Conservation (phyloP, 2,888 invertebrate genomes). For the Acleris sparsana region DNA sequence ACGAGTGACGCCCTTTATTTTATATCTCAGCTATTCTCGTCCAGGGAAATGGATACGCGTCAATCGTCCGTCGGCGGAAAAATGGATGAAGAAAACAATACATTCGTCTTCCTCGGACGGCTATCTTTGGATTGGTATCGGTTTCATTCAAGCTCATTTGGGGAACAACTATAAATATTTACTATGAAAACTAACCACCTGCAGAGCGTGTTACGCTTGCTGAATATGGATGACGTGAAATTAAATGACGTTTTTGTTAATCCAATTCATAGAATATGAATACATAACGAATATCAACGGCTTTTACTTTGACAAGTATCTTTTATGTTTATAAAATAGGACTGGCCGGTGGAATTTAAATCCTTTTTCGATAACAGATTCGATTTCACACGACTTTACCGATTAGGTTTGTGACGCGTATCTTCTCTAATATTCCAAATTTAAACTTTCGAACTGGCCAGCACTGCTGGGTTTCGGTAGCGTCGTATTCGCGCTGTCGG, state of each 20-base stretch:
- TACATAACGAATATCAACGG: too few relatives aligned
- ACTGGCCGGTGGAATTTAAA: too few relatives aligned
- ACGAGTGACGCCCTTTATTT: slow-evolving; percentile 80
- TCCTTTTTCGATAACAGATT: too few relatives aligned
- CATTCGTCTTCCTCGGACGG: slow-evolving; percentile 61
- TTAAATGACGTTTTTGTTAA: too few relatives aligned
- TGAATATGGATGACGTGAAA: neutral
- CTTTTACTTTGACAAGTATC: too few relatives aligned
- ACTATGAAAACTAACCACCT: slow-evolving; percentile 23
- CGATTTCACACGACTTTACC: too few relatives aligned
- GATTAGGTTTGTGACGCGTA: too few relatives aligned
- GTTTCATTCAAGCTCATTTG: slow-evolving; percentile 51
- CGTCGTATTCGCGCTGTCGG: slow-evolving; percentile 43
- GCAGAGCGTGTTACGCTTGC: slow-evolving; percentile 9
- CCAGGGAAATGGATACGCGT: slow-evolving; percentile 80
- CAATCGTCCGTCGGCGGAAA: slow-evolving; percentile 68
- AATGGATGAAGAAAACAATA: slow-evolving; percentile 68
- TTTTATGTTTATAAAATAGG: too few relatives aligned
- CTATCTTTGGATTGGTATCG: slow-evolving; percentile 69
- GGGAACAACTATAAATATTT: slow-evolving; percentile 34
- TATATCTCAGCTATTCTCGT: slow-evolving; percentile 73
- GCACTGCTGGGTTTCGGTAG: slow-evolving; percentile 16
- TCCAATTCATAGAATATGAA: too few relatives aligned
- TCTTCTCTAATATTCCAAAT: neutral
- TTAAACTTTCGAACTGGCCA: slow-evolving; percentile 10